Base-by-base conservation (phyloP, 2,113 vertebrate genomes). In the Ondatra zibethicus region DNA sequence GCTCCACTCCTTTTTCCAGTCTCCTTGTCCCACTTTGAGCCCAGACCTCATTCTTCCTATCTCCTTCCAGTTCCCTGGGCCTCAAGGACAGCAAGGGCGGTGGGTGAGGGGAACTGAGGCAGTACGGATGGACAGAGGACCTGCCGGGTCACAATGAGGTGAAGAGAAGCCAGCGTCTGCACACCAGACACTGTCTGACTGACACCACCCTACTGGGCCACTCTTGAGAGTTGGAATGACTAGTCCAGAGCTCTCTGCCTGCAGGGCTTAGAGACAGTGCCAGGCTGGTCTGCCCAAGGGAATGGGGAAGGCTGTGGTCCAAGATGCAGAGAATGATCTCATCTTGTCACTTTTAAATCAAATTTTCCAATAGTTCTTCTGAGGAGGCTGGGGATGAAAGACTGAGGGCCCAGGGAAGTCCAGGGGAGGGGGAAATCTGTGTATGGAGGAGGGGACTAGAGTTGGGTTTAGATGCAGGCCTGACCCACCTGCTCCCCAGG, bases 281-380 rank as follows among this genome's bases (percentile, higher is more conserved):
- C 81, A 7, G 58, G 72, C 77, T 4, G 6, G 0, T 3, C 6
- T 21, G 80, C n/a, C 82, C 47, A 47, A 27, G 66, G 47, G 70
- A 13, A n/a, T 0, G 47, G 72, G n/a, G 25, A 16, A 21, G n/a
- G 84, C 68, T 82, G 33, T 7, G 0, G 63, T 25, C 88, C 95
- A 25, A 88, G 36, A 52, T 17, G 52, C 78, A 68, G 92, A 65
- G 31, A 86, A 87, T 95, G 97, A 97, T 23, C 87, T 97, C 96
- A 96, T 94, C 72, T 19, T 68, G 58, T 52, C 27, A n/a, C 27
- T 93, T 92, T 82, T 72, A 89, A 89, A 91, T 72, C 86, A 47
- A 25, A 77, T 21, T 19, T 86, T 50, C 89, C 77, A 36, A 63
- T 52, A 50, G 52, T 13, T 63, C 61, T 68, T 47, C 88, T 81